Percentiles rank a stretch among this genome's conserved stretches.
Evolutionary conservation across 2,888 invertebrate genomes (phyloP).

Genomic region (Rhyacophila evoluta): DNA sequence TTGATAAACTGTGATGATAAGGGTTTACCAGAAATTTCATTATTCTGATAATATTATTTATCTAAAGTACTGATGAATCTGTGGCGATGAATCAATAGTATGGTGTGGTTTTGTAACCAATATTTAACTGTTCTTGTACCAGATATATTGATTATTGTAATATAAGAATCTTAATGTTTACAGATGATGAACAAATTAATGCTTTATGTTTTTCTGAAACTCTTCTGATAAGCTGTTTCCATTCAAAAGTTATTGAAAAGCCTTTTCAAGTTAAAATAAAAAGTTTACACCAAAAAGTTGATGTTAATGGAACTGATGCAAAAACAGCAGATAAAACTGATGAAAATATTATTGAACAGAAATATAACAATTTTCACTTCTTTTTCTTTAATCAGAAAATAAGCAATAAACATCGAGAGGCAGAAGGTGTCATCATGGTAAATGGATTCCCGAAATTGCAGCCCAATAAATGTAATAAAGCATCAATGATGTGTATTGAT

Average conservation of each 20-base stretch:
- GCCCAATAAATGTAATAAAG: constrained; percentile 55
- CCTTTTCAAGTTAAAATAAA: constrained; percentile 57
- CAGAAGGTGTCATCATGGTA: constrained; percentile 61
- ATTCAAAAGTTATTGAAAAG: constrained; percentile 59
- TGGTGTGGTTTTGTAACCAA: too few relatives aligned
- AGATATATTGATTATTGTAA: too few relatives aligned
- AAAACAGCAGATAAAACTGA: background rate
- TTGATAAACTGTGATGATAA: too few relatives aligned
- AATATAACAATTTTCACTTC: constrained; percentile 63
- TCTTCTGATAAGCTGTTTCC: constrained; percentile 68
- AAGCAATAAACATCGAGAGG: constrained; percentile 58
- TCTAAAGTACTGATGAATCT: too few relatives aligned
- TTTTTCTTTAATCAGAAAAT: constrained; percentile 65
- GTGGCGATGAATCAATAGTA: too few relatives aligned
- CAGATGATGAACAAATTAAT: constrained; percentile 67
- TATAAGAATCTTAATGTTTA: constrained; percentile 52
- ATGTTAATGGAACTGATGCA: background rate
- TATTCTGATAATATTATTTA: too few relatives aligned
- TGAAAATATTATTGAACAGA: background rate
- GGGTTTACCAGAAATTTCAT: too few relatives aligned
- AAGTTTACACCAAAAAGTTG: too few relatives aligned
- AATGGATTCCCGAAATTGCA: constrained; percentile 65
- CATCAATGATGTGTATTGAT: background rate
- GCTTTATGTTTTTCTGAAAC: constrained; percentile 70
- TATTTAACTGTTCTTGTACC: too few relatives aligned